Evolutionary conservation across 1,140 invertebrate genomes (phyloP).

Genomic region (Microvelia longipes): DNA sequence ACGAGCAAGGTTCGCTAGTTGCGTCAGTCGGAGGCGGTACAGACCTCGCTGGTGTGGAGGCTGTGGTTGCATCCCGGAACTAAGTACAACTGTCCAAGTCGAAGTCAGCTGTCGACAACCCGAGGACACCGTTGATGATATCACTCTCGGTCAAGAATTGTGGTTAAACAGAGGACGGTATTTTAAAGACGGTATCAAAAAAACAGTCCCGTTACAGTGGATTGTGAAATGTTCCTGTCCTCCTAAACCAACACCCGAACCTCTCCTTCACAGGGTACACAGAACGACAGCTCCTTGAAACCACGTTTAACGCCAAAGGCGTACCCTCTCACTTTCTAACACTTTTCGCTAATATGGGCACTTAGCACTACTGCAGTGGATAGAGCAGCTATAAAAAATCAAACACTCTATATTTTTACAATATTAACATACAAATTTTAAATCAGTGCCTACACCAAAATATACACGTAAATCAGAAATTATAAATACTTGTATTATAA

Average conservation of each 20-base stretch:
- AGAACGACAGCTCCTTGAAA: constrained; percentile 14
- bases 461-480: too few species aligned
- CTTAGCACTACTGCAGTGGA: too few species aligned
- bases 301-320: background rate
- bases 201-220: constrained; percentile 16
- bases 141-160: constrained; percentile 14
- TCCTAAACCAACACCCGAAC: constrained; percentile 7
- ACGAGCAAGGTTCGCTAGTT: constrained; percentile 41
- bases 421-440: too few species aligned
- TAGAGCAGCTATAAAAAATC: too few species aligned
- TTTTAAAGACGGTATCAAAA: constrained; percentile 8
- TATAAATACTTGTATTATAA: too few species aligned
- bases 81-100: constrained; percentile 36
- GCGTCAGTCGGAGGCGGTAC: constrained; percentile 42
- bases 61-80: constrained; percentile 41
- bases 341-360: background rate
- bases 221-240: constrained; percentile 20
- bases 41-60: constrained; percentile 45
- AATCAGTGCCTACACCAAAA: too few species aligned
- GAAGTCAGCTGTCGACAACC: constrained; percentile 17
- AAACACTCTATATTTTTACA: too few species aligned
- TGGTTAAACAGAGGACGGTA: constrained; percentile 12
- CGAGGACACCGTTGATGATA: constrained; percentile 17
- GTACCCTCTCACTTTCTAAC: background rate
- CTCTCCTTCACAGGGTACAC: constrained; percentile 12